Percentiles rank a stretch among this genome's conserved stretches.
These are phyloP conservation scores for Circaetus gallicus DNA, from an alignment of 2,113 vertebrate species.

Conservation along the genomic window DNA sequence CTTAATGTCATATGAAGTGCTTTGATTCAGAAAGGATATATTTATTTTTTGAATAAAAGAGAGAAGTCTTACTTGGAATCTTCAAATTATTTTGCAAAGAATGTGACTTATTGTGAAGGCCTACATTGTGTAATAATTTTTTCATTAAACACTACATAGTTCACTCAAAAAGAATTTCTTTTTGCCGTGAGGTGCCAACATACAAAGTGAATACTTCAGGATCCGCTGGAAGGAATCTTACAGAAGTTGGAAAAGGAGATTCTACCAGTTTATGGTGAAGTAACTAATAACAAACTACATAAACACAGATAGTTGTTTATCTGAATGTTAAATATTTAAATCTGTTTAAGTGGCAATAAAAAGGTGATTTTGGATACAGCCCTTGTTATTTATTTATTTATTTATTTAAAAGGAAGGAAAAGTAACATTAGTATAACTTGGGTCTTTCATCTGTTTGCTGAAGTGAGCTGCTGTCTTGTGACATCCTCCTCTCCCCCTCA, in stretches of 20 bases:
- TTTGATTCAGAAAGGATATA: conserved; percentile 76
- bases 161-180: neutral
- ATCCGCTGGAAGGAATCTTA: neutral
- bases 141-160: neutral
- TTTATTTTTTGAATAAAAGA: conserved; percentile 87
- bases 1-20: conserved; percentile 74
- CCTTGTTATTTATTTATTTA: neutral
- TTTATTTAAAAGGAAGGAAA: neutral
- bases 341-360: conserved; percentile 23
- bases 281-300: neutral
- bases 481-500: neutral
- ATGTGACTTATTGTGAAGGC: neutral
- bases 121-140: neutral
- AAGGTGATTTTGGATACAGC: neutral
- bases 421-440: neutral
- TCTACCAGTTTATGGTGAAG: neutral
- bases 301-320: neutral
- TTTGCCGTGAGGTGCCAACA: neutral
- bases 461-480: neutral
- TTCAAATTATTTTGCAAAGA: conserved; percentile 46
- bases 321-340: conserved; percentile 4
- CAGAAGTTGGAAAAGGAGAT: neutral
- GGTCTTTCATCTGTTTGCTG: neutral
- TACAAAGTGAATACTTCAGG: neutral
- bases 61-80: conserved; percentile 62